A percentile compares a stretch with the other conserved stretches of the same genome.
Conservation (phyloP, 2,797 vertebrate species). For the Acipenser ruthenus region DNA sequence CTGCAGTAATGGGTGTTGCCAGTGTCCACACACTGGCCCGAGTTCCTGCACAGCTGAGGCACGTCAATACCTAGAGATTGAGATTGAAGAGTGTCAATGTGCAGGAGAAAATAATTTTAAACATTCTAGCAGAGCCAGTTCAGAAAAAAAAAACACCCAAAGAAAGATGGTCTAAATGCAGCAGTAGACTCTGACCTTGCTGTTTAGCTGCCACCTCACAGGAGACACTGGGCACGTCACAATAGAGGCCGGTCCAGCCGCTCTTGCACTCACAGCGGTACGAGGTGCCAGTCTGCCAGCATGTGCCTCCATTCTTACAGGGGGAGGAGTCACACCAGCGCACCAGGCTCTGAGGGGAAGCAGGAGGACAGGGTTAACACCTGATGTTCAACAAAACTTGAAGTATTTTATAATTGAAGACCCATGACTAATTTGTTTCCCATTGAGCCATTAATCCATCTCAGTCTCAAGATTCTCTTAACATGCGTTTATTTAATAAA, state of each 20-base stretch:
- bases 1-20: conserved; percentile 87
- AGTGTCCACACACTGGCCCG: conserved; percentile 78
- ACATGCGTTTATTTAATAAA: too few species aligned
- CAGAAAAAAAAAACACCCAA: background rate
- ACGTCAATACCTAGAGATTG: conserved; percentile 64
- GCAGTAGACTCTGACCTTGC: conserved; percentile 58
- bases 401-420: too few species aligned
- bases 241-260: conserved; percentile 86
- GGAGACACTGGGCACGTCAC: conserved; percentile 88
- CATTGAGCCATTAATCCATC: too few species aligned
- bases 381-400: too few species aligned
- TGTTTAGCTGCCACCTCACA: conserved; percentile 88
- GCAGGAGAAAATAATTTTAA: background rate
- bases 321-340: conserved; percentile 88
- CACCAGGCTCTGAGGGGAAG: conserved; percentile 70
- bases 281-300: conserved; percentile 76
- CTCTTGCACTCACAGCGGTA: conserved; percentile 84
- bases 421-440: too few species aligned
- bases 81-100: background rate
- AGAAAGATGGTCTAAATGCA: too few species aligned
- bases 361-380: background rate
- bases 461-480: too few species aligned
- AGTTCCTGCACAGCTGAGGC: conserved; percentile 74
- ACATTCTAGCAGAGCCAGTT: too few species aligned
- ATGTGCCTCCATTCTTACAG: conserved; percentile 83